phyloP scores from a whole-genome alignment of 2,888 invertebrate genomes.

The Yponomeuta evonymella region DNA sequence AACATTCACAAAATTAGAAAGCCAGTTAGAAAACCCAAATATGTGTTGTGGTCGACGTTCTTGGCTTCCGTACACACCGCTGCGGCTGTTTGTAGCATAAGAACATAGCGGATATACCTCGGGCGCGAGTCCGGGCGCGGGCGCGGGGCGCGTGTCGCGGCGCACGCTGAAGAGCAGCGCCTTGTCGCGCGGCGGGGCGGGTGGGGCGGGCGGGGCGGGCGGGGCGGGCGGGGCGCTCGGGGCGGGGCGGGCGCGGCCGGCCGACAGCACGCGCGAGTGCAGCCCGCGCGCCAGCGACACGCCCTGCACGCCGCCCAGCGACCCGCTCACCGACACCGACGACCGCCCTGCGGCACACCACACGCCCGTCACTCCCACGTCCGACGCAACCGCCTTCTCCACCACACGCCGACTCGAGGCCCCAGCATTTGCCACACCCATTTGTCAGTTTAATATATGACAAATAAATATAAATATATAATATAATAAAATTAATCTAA shows the following conservation, averaged over 20 bases:
- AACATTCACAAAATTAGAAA: too few species aligned
- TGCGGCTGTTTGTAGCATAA: too few species aligned
- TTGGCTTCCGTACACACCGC: too few species aligned
- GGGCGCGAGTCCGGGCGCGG: not conserved
- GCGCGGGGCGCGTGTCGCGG: not conserved
- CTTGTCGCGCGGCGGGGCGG: conserved; percentile 35
- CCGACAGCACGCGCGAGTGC: conserved; percentile 90
- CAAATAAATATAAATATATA: too few species aligned
- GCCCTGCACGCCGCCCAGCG: conserved; percentile 93
- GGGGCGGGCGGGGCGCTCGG: conserved; percentile 46
- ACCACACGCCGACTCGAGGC: too few species aligned
- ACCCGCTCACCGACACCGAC: conserved; percentile 84
- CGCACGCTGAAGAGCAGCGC: conserved; percentile 50
- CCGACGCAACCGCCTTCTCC: too few species aligned
- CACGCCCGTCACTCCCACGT: conserved; percentile 9
- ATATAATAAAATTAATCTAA: too few species aligned
- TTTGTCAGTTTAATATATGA: too few species aligned
- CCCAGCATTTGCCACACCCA: too few species aligned
- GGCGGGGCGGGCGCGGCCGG: conserved; percentile 85
- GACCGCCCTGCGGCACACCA: conserved; percentile 49
- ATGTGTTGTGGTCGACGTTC: too few species aligned
- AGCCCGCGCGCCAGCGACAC: conserved; percentile 91
- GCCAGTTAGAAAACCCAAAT: too few species aligned
- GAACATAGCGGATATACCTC: not conserved
- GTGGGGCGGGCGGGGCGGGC: conserved; percentile 21